Conservation (phyloP, 2,888 invertebrate species). For the Ommatoiulus sabulosus region DNA sequence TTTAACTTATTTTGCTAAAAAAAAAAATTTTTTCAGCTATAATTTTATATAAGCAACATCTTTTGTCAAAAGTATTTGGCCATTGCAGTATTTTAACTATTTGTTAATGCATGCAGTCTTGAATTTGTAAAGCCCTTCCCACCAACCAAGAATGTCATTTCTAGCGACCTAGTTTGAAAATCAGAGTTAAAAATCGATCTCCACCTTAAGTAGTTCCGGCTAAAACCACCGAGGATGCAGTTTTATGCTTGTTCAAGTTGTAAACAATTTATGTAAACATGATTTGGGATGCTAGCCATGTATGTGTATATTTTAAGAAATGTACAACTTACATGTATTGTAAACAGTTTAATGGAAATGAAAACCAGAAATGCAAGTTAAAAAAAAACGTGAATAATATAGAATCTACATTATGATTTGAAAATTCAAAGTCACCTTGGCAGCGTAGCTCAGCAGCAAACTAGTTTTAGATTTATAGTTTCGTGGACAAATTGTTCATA, state of each 20-base stretch:
- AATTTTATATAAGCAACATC: too few relatives aligned
- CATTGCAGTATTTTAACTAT: too few relatives aligned
- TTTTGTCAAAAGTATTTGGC: too few relatives aligned
- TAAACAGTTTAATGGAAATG: not conserved
- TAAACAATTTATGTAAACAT: not conserved
- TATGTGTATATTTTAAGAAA: not conserved
- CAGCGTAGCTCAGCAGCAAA: not conserved
- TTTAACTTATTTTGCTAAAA: too few relatives aligned
- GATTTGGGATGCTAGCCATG: not conserved
- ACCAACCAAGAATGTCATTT: not conserved
- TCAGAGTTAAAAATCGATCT: not conserved
- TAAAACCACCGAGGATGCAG: too few relatives aligned
- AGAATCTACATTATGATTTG: not conserved
- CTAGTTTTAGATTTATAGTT: not conserved
- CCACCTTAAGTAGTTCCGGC: not conserved
- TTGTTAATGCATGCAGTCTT: too few relatives aligned
- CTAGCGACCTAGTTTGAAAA: not conserved
- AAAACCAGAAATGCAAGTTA: not conserved
- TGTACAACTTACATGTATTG: not conserved
- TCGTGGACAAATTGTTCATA: not conserved
- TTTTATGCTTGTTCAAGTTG: not conserved
- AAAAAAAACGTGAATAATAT: too few relatives aligned
- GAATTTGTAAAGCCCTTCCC: too few relatives aligned
- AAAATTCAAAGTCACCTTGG: not conserved
- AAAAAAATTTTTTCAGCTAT: too few relatives aligned